These are phyloP conservation scores for Nezara viridula DNA, from an alignment of 2,888 invertebrate genomes.

Conservation along the genomic window DNA sequence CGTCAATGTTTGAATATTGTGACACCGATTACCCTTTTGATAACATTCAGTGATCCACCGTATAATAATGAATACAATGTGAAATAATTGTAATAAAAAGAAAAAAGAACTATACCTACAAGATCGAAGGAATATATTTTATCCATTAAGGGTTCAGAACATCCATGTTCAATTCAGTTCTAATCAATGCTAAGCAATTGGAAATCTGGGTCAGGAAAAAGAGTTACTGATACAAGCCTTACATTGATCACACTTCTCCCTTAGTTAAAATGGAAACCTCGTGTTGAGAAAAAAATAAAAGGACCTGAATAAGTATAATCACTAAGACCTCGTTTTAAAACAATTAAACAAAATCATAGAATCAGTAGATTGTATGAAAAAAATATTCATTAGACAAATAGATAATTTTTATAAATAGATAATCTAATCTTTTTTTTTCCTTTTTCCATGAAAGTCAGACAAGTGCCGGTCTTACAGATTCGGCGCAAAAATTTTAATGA, in stretches of 20 bases:
- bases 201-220: slow-evolving; percentile 16
- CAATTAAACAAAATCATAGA: no score
- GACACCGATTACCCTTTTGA: no score
- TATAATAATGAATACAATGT: neutral
- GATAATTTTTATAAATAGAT: no score
- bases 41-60: neutral
- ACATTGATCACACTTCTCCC: neutral
- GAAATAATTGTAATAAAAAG: neutral
- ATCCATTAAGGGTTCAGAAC: neutral
- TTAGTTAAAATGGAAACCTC: neutral
- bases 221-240: neutral
- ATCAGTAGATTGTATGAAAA: no score
- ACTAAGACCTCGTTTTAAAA: no score
- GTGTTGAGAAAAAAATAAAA: neutral
- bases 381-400: no score
- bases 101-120: neutral
- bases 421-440: no score
- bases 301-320: neutral
- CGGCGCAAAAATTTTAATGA: no score
- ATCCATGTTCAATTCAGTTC: neutral
- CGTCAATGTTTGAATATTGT: no score
- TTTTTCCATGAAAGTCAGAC: no score
- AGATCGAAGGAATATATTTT: neutral
- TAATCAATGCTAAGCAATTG: slow-evolving; percentile 28
- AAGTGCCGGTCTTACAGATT: no score